These are phyloP conservation scores for Maniola hyperantus DNA, from an alignment of 2,888 invertebrate genomes.

Conservation along the genomic window DNA sequence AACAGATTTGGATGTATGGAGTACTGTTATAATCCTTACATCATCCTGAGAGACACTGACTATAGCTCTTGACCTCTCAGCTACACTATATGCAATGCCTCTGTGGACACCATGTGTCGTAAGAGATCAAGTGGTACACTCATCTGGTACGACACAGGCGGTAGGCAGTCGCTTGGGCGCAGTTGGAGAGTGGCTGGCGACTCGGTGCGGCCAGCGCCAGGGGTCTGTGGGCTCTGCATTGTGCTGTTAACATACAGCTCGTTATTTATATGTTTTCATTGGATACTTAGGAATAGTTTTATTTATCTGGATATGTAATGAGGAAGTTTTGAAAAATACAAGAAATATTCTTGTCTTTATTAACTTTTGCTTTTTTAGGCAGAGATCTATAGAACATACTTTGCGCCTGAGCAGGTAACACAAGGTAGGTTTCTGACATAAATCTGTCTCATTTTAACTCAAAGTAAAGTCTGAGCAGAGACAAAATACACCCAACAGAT, in stretches of 20 bases:
- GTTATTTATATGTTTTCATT: neutral
- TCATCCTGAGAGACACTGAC: too few species aligned
- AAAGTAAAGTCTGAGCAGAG: too few species aligned
- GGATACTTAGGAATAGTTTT: neutral
- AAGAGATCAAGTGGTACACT: constrained; percentile 47
- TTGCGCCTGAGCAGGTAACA: too few species aligned
- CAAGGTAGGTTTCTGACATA: too few species aligned
- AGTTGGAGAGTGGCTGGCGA: constrained; percentile 66
- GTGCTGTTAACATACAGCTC: constrained; percentile 60
- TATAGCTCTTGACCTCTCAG: neutral
- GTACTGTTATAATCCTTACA: too few species aligned
- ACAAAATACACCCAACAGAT: too few species aligned
- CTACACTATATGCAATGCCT: constrained; percentile 25
- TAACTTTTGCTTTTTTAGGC: neutral
- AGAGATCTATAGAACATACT: neutral
- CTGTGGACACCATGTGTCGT: constrained; percentile 32
- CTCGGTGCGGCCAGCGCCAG: constrained; percentile 61
- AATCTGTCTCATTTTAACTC: too few species aligned
- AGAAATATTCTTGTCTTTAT: neutral
- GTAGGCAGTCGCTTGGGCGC: constrained; percentile 51
- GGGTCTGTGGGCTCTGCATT: constrained; percentile 54
- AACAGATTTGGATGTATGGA: too few species aligned
- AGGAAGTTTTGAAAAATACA: neutral
- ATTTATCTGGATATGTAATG: neutral
- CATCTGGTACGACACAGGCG: constrained; percentile 52